These are phyloP conservation scores for Eupithecia subfuscata DNA, from an alignment of 2,888 invertebrate species.

Conservation along the genomic window DNA sequence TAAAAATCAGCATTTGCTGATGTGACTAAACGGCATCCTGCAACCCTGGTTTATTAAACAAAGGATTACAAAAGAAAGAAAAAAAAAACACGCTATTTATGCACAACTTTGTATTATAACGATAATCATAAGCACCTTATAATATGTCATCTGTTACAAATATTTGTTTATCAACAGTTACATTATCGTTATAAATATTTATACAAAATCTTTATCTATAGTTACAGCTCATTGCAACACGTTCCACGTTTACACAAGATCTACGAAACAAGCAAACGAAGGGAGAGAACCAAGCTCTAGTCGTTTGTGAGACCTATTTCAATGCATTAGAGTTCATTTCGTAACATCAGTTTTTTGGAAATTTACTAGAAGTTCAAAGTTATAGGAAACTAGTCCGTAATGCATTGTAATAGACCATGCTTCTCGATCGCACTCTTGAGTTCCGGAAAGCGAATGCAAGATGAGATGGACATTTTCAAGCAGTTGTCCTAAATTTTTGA, in stretches of 20 bases:
- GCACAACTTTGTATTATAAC: conserved; percentile 85
- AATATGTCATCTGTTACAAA: conserved; percentile 82
- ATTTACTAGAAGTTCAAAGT: background rate
- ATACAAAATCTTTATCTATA: conserved; percentile 74
- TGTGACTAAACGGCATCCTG: too few relatives aligned
- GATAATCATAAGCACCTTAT: conserved; percentile 84
- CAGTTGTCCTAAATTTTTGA: conserved; percentile 7
- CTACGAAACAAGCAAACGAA: conserved; percentile 20
- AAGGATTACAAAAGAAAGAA: conserved; percentile 19
- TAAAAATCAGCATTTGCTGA: too few relatives aligned
- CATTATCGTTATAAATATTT: conserved; percentile 81
- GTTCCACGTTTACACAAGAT: conserved; percentile 50
- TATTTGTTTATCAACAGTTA: conserved; percentile 80
- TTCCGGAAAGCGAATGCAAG: conserved; percentile 14
- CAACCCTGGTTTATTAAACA: too few relatives aligned
- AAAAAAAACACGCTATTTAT: conserved; percentile 62
- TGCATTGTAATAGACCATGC: conserved; percentile 16
- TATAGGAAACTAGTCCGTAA: conserved; percentile 7
- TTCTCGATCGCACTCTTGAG: conserved; percentile 6
- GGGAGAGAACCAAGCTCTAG: conserved; percentile 10
- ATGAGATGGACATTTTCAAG: conserved; percentile 16
- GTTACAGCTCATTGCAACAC: conserved; percentile 65
- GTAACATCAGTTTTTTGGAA: background rate
- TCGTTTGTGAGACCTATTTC: conserved; percentile 8
- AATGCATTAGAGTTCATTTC: conserved; percentile 16